Conservation (phyloP, 2,888 invertebrate species). For the Amitus sp. region DNA sequence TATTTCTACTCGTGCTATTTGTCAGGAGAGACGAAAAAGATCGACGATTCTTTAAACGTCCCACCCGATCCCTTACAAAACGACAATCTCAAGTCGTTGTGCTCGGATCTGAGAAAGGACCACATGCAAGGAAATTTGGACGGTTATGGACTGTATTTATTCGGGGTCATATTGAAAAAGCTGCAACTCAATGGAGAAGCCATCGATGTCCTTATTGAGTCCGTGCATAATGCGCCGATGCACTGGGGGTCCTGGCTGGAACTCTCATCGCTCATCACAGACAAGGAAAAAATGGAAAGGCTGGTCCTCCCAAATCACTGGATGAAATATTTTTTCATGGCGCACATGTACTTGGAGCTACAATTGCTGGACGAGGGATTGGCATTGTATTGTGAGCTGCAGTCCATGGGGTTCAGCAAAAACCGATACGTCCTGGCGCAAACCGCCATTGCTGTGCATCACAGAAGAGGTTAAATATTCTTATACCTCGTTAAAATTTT, state of each 20-base stretch:
- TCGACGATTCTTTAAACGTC: constrained; percentile 84
- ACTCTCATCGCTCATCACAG: constrained; percentile 84
- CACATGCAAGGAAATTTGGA: constrained; percentile 76
- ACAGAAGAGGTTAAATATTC: constrained; percentile 84
- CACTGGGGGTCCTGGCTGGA: constrained; percentile 98
- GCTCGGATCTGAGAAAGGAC: constrained; percentile 70
- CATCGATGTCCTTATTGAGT: constrained; percentile 79
- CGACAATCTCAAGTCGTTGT: constrained; percentile 68
- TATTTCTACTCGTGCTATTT: constrained; percentile 88
- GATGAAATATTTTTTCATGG: constrained; percentile 94
- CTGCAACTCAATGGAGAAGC: constrained; percentile 84
- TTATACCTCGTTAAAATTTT: no score
- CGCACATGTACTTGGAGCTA: constrained; percentile 88
- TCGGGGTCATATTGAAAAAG: constrained; percentile 86
- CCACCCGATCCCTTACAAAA: constrained; percentile 71
- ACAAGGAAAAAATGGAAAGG: constrained; percentile 78
- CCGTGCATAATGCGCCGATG: constrained; percentile 82
- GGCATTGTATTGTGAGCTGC: constrained; percentile 81
- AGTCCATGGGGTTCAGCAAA: constrained; percentile 83
- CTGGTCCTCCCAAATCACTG: constrained; percentile 85
- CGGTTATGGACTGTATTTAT: constrained; percentile 88
- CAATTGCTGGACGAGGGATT: constrained; percentile 91
- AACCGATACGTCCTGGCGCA: constrained; percentile 92
- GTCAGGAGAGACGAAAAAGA: constrained; percentile 88
- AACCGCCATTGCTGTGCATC: constrained; percentile 92